Conservation (phyloP, 2,797 vertebrate species). For the Rhynchonycteris naso region DNA sequence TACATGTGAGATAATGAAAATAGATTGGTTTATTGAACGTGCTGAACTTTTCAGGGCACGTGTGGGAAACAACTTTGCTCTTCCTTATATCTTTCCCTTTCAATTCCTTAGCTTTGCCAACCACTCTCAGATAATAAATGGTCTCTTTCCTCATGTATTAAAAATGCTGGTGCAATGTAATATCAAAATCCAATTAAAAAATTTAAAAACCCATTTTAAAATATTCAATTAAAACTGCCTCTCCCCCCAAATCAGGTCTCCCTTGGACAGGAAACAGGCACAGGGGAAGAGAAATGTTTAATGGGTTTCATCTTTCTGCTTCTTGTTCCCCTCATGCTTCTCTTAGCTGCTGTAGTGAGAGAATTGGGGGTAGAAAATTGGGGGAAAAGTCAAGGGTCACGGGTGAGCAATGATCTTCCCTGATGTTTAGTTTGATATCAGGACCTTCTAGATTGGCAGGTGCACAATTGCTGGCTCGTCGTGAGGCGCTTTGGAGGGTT, state of each 20-base stretch:
- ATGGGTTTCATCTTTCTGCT: neutral
- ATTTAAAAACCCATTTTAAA: neutral
- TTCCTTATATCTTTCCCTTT: neutral
- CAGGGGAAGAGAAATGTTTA: neutral
- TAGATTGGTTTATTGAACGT: neutral
- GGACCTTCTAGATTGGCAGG: neutral
- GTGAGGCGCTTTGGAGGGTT: neutral
- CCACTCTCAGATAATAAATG: neutral
- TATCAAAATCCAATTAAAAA: constrained; percentile 6
- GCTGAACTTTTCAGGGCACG: neutral
- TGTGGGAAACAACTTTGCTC: neutral
- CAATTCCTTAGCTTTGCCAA: neutral
- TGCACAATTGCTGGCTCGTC: neutral
- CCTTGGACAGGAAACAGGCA: neutral
- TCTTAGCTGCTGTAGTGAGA: neutral
- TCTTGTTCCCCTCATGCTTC: neutral
- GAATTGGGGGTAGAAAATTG: neutral
- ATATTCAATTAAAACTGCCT: neutral
- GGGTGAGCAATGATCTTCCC: neutral
- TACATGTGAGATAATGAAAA: neutral
- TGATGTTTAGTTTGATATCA: neutral
- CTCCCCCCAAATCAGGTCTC: neutral
- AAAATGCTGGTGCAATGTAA: neutral
- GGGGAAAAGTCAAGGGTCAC: neutral
- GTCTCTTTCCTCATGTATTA: neutral